Conservation (phyloP, 2,888 invertebrate species). For the Torymus aiolomorphi region DNA sequence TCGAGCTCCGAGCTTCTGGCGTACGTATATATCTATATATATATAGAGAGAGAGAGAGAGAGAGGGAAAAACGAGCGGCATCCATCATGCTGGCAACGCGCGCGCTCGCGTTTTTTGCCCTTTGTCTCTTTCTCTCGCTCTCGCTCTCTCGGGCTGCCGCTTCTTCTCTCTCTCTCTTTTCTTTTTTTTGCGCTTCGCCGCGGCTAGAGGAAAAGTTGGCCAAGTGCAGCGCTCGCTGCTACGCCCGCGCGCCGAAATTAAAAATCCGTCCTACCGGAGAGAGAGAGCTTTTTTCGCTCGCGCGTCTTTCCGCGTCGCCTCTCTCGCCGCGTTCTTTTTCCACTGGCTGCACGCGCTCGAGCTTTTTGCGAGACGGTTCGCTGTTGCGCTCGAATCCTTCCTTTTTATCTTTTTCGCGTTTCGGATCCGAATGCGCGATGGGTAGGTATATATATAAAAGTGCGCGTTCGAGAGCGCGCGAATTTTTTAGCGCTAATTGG, state of each 20-base stretch:
- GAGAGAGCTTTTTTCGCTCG: conserved; percentile 27
- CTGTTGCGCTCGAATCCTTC: not conserved
- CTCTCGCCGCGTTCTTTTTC: conserved; percentile 25
- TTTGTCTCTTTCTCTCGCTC: conserved; percentile 38
- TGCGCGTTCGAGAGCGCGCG: too few relatives aligned
- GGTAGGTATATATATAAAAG: not conserved
- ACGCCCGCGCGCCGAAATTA: conserved; percentile 45
- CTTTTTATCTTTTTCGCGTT: not conserved
- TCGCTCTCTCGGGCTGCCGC: conserved; percentile 39
- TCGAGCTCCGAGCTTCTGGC: too few relatives aligned
- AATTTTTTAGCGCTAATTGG: not conserved
- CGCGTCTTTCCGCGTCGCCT: conserved; percentile 32
- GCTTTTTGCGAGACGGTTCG: not conserved
- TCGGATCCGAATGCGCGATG: not conserved
- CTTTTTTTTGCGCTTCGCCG: conserved; percentile 21
- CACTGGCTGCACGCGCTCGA: conserved; percentile 2
- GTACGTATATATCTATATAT: not conserved
- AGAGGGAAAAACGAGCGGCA: conserved; percentile 62
- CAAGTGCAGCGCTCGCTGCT: conserved; percentile 35
- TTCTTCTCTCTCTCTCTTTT: conserved; percentile 29
- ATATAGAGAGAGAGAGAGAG: too few relatives aligned
- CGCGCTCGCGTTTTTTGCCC: conserved; percentile 38
- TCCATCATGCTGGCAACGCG: conserved; percentile 60
- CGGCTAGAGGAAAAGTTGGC: conserved; percentile 38
- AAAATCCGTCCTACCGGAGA: conserved; percentile 52